Base-by-base conservation (phyloP, 2,888 invertebrate species). In the Hoplodrina blanda region DNA sequence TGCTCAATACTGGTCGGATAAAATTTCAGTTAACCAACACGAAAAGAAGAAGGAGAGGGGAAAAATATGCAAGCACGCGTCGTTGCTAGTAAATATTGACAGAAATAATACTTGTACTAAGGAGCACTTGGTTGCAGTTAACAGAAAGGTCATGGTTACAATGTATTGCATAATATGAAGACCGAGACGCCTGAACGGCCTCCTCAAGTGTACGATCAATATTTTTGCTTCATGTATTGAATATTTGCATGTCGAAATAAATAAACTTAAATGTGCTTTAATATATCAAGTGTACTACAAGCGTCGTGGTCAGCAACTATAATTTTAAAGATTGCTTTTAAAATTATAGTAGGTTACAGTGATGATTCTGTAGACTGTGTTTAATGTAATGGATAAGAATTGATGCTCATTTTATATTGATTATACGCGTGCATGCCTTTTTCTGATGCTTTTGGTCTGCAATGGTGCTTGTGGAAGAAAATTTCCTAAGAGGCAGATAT, bases 181-280 rank as follows among this genome's bases (percentile, higher is more conserved):
- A 85, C 78, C 81, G 85, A 86, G 78, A 84, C 76, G 57, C 68
- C 73, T 75, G 79, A 82, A 82, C 80, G 81, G 85, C 83, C 85
- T 87, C 83, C 85, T 87, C 77, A 81, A 92, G 92, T 88, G 92
- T 82, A 89, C 82, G 79, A 89, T 90, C 91, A 93, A 93, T 89
- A 92, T 91, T 91, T 90, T 90, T 85, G 84, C 84, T 87, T 79
- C 84, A 80, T 81, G 82, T 80, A 69, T 82, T 82, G 85, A 89
- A 87, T 87, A 91, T 90, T 90, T 86, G 83, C 85, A 83, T 79
- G 71, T 71, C 71, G 74, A 84, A 78, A 84, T 80, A 80, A 78
- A 81, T 77, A 81, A 80, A 77, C 60, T 73, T 69, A 69, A 73
- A 81, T 69, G 55, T 69, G 60, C 59, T 61, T 78, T 71, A 65